Base-by-base conservation (phyloP, 2,113 vertebrate genomes). In the Pithys albifrons region DNA sequence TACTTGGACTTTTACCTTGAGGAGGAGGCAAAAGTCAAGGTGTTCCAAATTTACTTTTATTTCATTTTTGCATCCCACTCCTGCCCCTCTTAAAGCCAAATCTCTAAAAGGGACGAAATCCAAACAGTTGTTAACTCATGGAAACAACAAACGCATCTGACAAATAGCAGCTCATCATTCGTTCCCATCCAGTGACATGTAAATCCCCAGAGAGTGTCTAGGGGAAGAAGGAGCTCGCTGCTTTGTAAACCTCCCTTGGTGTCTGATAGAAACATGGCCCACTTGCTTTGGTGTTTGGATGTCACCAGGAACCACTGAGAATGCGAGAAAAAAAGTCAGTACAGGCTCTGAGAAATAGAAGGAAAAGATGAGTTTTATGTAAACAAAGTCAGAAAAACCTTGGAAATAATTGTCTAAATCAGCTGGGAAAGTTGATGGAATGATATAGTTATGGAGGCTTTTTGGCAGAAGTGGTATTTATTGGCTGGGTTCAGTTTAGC, bases 401-500 rank as follows among this genome's bases (percentile, higher is more conserved):
- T 87, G 83, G 76, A 81, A 86, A 37, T 55, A 75, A 48, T 92
- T 67, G 46, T 61, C 91, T 71, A 55, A 72, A 95, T 80, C 52
- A 48, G 45, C 67, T 71, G 89, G 65, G 57, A 92, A 91, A 77
- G 45, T 73, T 93, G 76, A 46, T 83, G 82, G 76, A 91, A 91
- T 88, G 29, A 66, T 52, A 77, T 39, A 71, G 75, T 66, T 95
- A 24, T 12, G 64, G 62, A 95, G 58, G 28, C 55, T 83, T 86
- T 82, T 70, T 93, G 92, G 71, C 75, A 90, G 49, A 48, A 76
- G 31, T 41, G 72, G 15, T 80, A 91, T 93, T 91, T 94, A 74
- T 96, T 92, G 92, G 51, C 88, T 84, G 55, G 64, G 39, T 83
- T 92, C 83, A 70, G 45, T 86, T 58, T 73, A 93, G 83, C 64